These are phyloP conservation scores for Notolepis coatsorum DNA, from an alignment of 2,797 vertebrate species.

Conservation along the genomic window DNA sequence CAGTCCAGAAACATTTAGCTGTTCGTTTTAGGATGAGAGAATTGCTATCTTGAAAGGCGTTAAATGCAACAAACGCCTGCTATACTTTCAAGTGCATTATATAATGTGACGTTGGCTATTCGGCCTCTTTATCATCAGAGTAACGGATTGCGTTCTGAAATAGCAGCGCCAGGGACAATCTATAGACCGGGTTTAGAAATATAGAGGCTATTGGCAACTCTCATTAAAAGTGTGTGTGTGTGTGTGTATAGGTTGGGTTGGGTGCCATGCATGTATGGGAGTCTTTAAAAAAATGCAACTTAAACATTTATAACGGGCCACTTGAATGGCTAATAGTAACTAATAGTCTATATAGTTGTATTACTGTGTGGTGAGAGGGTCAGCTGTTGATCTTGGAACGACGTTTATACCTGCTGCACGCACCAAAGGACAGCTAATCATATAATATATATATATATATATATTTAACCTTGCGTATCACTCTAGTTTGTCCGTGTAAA, in stretches of 20 bases:
- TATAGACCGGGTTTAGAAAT: conserved; percentile 64
- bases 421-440: not conserved
- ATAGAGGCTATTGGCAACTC: conserved; percentile 65
- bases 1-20: conserved; percentile 17
- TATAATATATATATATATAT: no score
- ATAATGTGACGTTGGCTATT: conserved; percentile 2
- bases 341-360: conserved; percentile 24
- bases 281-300: conserved; percentile 13
- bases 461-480: not conserved
- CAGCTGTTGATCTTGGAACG: conserved; percentile 29
- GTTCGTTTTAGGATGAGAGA: conserved; percentile 9
- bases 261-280: conserved; percentile 30
- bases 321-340: conserved; percentile 20
- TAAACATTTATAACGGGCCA: conserved; percentile 29
- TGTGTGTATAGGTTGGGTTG: conserved; percentile 6
- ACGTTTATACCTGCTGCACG: conserved; percentile 6
- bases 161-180: conserved; percentile 32
- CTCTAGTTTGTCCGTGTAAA: not conserved
- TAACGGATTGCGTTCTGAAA: conserved; percentile 42
- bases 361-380: conserved; percentile 14
- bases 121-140: conserved; percentile 32
- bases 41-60: not conserved
- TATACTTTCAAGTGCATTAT: conserved; percentile 29
- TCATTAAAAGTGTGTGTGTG: conserved; percentile 68
- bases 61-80: not conserved